Percentiles rank a stretch among this genome's conserved stretches.
phyloP scores from a whole-genome alignment of 2,797 vertebrate genomes.

The Chelmon rostratus region DNA sequence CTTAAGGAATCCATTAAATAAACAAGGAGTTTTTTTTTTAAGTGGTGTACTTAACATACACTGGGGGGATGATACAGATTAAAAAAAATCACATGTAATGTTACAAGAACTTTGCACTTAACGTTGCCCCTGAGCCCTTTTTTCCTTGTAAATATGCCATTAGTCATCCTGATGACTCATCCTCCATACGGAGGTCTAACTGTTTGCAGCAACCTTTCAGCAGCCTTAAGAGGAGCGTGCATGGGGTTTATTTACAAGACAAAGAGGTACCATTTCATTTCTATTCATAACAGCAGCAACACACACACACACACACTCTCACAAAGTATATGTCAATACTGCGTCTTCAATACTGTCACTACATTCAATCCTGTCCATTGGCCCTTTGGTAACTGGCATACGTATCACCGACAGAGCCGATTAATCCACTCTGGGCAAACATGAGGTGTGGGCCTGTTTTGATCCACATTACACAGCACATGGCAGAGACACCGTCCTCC shows the following conservation, averaged over 20 bases:
- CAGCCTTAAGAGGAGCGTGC: constrained; percentile 32
- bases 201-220: constrained; percentile 52
- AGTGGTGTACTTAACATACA: constrained; percentile 60
- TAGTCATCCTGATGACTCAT: constrained; percentile 64
- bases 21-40: constrained; percentile 39
- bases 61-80: constrained; percentile 46
- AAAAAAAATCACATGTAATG: constrained; percentile 29
- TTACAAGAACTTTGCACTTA: constrained; percentile 66
- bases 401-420: constrained; percentile 23
- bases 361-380: constrained; percentile 10
- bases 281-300: constrained; percentile 13
- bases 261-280: constrained; percentile 5
- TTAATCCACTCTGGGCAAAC: constrained; percentile 9
- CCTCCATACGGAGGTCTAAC: constrained; percentile 46
- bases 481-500: background rate
- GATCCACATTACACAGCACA: constrained; percentile 15
- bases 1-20: constrained; percentile 66
- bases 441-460: constrained; percentile 7
- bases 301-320: background rate
- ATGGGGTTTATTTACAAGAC: constrained; percentile 35
- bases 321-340: background rate
- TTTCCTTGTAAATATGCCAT: constrained; percentile 52
- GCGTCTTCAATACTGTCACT: constrained; percentile 9
- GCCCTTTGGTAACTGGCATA: constrained; percentile 9
- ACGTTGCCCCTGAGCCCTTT: constrained; percentile 51